phyloP scores from a whole-genome alignment of 2,113 vertebrate species.

The Pedionomus torquatus region DNA sequence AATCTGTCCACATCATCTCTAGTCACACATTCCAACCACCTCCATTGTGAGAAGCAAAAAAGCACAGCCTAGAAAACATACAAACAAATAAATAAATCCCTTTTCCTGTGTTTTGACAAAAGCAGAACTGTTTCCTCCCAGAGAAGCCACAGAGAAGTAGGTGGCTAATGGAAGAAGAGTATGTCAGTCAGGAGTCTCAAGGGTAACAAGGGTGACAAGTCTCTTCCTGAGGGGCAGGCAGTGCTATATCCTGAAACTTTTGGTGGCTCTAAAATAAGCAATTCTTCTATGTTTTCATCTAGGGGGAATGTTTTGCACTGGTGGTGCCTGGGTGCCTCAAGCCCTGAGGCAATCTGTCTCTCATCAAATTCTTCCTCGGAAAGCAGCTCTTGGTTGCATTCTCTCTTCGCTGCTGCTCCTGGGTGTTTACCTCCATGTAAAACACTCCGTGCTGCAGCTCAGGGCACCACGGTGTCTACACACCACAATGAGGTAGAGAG shows the following conservation, averaged over 20 bases:
- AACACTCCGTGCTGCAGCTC: background rate
- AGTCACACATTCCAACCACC: background rate
- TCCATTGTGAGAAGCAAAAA: background rate
- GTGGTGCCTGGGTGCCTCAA: background rate
- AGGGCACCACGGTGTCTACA: background rate
- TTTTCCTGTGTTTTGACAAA: constrained; percentile 24
- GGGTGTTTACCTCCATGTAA: background rate
- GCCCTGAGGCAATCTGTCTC: background rate
- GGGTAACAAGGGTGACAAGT: background rate
- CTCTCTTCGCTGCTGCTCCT: background rate
- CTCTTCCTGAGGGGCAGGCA: background rate
- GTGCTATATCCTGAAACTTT: background rate
- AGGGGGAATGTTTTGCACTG: background rate
- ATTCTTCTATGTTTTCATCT: background rate
- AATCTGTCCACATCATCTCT: background rate
- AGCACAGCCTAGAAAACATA: background rate
- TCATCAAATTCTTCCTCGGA: background rate
- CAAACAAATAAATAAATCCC: constrained; percentile 46
- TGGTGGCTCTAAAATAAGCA: background rate
- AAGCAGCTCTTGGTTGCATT: background rate
- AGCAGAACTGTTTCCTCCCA: constrained; percentile 6
- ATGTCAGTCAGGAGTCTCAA: background rate
- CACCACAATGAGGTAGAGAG: background rate
- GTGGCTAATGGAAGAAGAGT: background rate
- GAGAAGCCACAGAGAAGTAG: background rate